Conservation (phyloP, 2,797 vertebrate genomes). For the Mus minutoides region DNA sequence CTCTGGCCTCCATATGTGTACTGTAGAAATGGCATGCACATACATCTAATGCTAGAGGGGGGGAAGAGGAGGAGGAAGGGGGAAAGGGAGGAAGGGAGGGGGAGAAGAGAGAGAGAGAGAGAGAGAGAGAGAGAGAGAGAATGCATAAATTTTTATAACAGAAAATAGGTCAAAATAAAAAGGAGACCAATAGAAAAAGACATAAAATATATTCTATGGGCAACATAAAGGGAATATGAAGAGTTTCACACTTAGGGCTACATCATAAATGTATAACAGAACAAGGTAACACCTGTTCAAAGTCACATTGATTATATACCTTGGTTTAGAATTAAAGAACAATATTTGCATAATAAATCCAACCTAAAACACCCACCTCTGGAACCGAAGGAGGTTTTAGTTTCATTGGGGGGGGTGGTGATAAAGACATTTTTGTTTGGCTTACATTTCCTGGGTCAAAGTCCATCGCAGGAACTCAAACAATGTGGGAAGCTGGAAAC, state of each 20-base stretch:
- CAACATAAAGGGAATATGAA: neutral
- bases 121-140: neutral
- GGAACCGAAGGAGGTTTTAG: neutral
- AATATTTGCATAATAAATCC: neutral
- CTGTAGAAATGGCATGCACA: neutral
- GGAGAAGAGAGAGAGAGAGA: no score
- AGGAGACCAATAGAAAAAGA: neutral
- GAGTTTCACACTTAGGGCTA: neutral
- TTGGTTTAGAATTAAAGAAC: neutral
- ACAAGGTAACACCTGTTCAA: neutral
- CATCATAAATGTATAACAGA: neutral
- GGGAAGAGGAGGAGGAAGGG: no score
- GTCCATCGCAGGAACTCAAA: neutral
- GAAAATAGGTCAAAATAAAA: constrained; percentile 1
- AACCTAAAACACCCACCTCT: neutral
- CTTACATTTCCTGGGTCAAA: neutral
- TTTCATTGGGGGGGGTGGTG: neutral
- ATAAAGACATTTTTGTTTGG: neutral
- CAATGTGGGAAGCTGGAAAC: no score
- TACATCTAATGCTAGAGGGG: neutral
- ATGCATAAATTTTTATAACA: neutral
- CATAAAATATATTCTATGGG: neutral
- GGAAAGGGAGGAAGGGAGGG: no score
- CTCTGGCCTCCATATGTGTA: neutral
- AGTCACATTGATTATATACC: neutral